Base-by-base conservation (phyloP, 2,797 vertebrate genomes). In the Enteromius paludinosus region DNA sequence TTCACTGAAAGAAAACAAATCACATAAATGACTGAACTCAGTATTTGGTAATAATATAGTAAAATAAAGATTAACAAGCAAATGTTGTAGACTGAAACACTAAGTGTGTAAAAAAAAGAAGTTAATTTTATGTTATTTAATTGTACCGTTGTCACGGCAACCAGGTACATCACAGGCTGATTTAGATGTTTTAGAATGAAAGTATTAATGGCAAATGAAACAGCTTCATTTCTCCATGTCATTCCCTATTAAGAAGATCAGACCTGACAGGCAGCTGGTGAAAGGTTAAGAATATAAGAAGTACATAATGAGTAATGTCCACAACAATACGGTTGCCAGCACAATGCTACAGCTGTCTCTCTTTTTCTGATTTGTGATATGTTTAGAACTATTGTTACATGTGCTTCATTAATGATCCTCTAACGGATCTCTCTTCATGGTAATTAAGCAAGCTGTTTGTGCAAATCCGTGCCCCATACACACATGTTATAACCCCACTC, bases 341-440 rank as follows among this genome's bases (percentile, higher is more conserved):
- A 78, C 78, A 82, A 20, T 49, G 0, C 33, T 3, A 90, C 85
- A 85, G 86, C 86, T 89, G 43, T n/a, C 54, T 72, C 68, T 88
- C 87, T 90, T 86, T 25, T 71, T 78, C 84, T 87, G 91, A 91
- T 93, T 90, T 82, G 80, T 83, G 90, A 83, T 85, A 86, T 86
- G 72, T 89, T 87, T 84, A 86, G 84, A 86, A 73, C 47, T 77
- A 84, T 75, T 85, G 68, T 86, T 75, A 66, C 61, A 80, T 69
- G 49, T 84, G 71, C 84, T 87, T 88, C 64, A 64, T 87, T 87
- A 88, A 88, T 82, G 65, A 81, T 82, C 75, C 82, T 88, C 70
- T 87, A 82, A 81, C 84, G 30, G 81, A 83, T 68, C 80, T 86
- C 69, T 84, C 75, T 83, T 82, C 87, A 83, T 43, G 47, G 79